Evolutionary conservation across 2,888 invertebrate genomes (phyloP).

Genomic region (Caenorhabditis afra): DNA sequence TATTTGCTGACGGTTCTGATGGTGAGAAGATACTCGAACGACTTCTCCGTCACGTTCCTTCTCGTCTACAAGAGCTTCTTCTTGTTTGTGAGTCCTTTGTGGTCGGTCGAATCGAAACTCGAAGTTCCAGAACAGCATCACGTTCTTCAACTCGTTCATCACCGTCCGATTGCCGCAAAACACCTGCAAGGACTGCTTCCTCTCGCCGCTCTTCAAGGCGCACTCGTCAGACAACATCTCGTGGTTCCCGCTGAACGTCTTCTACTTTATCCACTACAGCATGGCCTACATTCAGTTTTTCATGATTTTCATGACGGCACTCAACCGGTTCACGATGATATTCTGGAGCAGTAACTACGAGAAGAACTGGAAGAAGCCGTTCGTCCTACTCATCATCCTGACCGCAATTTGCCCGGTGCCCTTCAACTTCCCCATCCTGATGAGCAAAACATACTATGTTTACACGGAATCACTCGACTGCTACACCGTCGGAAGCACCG

Average conservation of each 20-base stretch:
- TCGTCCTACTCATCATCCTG: slow-evolving; percentile 3
- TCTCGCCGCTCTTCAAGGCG: slow-evolving; percentile 41
- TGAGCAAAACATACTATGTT: slow-evolving; percentile 25
- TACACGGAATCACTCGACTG: slow-evolving; percentile 41
- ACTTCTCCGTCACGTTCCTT: slow-evolving; percentile 39
- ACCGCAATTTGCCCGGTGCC: slow-evolving; percentile 23
- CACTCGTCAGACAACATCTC: slow-evolving; percentile 23
- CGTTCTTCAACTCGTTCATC: slow-evolving; percentile 54
- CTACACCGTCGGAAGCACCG: slow-evolving; percentile 19
- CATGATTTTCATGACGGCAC: slow-evolving; percentile 43
- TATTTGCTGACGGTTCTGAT: slow-evolving; percentile 32
- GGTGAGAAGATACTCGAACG: slow-evolving; percentile 25
- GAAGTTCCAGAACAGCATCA: slow-evolving; percentile 38
- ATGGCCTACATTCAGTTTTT: slow-evolving; percentile 53
- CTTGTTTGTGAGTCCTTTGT: slow-evolving; percentile 55
- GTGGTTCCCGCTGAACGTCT: slow-evolving; percentile 46
- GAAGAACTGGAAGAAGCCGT: slow-evolving; percentile 29
- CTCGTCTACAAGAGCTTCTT: slow-evolving; percentile 32
- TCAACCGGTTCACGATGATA: slow-evolving; percentile 50
- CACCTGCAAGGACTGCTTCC: slow-evolving; percentile 40
- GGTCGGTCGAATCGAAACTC: not conserved
- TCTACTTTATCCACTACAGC: slow-evolving; percentile 46
- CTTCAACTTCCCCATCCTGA: slow-evolving; percentile 14
- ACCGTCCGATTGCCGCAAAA: slow-evolving; percentile 52
- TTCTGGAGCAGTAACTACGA: slow-evolving; percentile 36